These are phyloP conservation scores for Oreochromis tanganicae DNA, from an alignment of 2,113 vertebrate genomes.

Conservation along the genomic window DNA sequence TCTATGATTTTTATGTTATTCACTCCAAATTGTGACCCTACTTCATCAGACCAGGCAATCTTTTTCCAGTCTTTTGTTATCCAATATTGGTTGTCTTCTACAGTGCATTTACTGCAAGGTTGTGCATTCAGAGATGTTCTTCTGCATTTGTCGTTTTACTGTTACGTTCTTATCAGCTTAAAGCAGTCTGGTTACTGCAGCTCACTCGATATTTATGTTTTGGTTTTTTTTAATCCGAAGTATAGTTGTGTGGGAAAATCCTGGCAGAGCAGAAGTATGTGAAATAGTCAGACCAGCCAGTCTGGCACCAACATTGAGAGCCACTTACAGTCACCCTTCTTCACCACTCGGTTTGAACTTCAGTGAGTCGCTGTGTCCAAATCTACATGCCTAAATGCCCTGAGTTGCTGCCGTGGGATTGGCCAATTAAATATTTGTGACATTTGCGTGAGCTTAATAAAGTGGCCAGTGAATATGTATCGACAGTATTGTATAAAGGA, in stretches of 20 bases:
- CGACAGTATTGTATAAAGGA: not conserved
- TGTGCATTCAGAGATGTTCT: not conserved
- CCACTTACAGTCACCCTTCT: not conserved
- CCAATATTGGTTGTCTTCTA: not conserved
- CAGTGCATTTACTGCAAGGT: not conserved
- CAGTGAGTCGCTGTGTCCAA: not conserved
- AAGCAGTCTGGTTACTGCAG: not conserved
- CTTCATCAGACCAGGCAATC: not conserved
- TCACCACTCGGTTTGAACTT: not conserved
- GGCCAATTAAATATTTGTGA: not conserved
- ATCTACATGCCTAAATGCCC: not conserved
- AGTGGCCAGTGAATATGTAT: not conserved
- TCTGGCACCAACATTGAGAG: not conserved
- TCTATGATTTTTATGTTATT: not conserved
- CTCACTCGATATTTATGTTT: not conserved
- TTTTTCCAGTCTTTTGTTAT: not conserved
- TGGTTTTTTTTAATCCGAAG: fast-evolving
- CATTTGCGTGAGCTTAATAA: not conserved
- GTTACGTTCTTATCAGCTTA: not conserved
- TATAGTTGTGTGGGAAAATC: not conserved
- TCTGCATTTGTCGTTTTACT: not conserved
- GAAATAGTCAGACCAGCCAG: not conserved
- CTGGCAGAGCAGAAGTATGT: not conserved
- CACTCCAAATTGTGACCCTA: not conserved
- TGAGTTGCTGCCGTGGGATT: not conserved